Evolutionary conservation across 2,113 vertebrate species (phyloP).

Genomic region (Forbesichthys agassizii): DNA sequence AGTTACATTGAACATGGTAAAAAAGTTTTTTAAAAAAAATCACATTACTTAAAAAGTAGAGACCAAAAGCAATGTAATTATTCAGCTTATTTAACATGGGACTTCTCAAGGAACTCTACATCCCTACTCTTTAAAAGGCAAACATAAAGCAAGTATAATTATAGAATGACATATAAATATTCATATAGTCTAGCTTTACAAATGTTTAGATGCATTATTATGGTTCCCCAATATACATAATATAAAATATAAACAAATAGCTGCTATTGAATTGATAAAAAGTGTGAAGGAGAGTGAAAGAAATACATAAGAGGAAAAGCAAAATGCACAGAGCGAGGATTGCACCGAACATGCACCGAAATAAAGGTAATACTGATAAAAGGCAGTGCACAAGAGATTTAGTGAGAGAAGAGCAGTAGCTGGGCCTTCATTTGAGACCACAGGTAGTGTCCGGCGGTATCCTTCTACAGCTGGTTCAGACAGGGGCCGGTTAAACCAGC

Average conservation of each 20-base stretch:
- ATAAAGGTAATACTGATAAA: too few relatives aligned
- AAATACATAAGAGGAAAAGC: too few relatives aligned
- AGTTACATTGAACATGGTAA: background rate
- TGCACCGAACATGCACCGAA: too few relatives aligned
- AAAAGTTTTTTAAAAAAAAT: background rate
- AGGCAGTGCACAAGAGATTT: background rate
- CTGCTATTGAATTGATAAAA: background rate
- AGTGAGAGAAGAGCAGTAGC: background rate
- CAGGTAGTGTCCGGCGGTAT: background rate
- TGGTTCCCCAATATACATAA: background rate
- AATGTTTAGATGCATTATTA: slow-evolving; percentile 5
- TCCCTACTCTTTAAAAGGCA: slow-evolving; percentile 22
- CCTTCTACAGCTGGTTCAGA: slow-evolving; percentile 33
- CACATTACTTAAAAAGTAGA: too few relatives aligned
- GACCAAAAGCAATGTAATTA: background rate
- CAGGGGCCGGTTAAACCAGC: slow-evolving; percentile 23
- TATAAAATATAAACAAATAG: background rate
- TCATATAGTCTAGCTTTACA: slow-evolving; percentile 18
- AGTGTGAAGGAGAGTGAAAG: background rate
- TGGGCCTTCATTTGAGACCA: background rate
- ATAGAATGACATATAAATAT: slow-evolving; percentile 33
- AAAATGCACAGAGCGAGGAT: background rate
- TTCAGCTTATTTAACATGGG: slow-evolving; percentile 1
- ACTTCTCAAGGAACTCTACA: background rate
- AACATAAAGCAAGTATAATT: slow-evolving; percentile 8